Percentiles rank a stretch among this genome's conserved stretches.
Conservation (phyloP, 2,797 vertebrate species). For the Poecilia velifera region DNA sequence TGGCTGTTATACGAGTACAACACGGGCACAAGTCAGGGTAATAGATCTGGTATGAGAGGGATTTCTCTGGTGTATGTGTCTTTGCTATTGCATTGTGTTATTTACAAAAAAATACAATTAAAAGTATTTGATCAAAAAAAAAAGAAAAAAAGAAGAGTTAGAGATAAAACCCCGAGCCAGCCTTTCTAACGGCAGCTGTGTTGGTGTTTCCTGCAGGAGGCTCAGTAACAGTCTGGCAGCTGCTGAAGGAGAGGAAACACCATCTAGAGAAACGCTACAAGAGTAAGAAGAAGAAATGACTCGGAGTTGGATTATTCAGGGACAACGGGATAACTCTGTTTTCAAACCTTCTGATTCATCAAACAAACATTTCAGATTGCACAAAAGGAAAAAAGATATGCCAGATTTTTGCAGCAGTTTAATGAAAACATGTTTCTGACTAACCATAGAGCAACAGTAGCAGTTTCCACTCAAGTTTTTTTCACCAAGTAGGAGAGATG, state of each 20-base stretch:
- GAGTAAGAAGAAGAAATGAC: slow-evolving; percentile 72
- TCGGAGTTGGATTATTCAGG: neutral
- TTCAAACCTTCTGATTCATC: neutral
- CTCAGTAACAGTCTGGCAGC: slow-evolving; percentile 65
- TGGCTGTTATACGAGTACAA: no score
- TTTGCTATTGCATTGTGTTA: no score
- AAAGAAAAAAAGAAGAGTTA: neutral
- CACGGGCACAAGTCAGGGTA: no score
- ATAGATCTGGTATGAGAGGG: no score
- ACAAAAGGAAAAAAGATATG: neutral
- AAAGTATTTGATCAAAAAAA: no score
- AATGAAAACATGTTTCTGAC: slow-evolving; percentile 7
- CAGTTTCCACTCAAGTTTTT: neutral
- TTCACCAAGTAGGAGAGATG: neutral
- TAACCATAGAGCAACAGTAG: neutral
- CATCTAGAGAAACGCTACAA: slow-evolving; percentile 68
- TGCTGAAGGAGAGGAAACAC: slow-evolving; percentile 71
- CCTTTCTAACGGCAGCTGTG: neutral
- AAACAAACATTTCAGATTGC: neutral
- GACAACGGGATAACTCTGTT: neutral
- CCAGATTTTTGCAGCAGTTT: neutral
- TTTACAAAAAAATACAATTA: no score
- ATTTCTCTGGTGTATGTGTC: no score
- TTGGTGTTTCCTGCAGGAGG: slow-evolving; percentile 55
- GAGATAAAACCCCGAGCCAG: neutral